phyloP scores from a whole-genome alignment of 2,797 vertebrate species.

The Allobates femoralis region DNA sequence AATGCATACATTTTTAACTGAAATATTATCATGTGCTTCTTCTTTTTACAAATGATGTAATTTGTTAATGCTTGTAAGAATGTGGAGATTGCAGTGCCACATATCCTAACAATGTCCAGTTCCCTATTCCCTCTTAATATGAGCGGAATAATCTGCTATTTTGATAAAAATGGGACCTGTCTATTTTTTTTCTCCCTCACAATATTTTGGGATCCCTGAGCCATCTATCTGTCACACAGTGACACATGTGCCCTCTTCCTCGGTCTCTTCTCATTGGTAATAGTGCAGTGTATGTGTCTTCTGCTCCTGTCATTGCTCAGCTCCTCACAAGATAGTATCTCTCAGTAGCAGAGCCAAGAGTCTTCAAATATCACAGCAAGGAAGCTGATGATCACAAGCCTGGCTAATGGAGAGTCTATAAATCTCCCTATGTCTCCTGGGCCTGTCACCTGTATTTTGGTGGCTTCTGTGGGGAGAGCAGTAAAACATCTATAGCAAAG shows the following conservation, averaged over 20 bases:
- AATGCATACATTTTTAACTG: neutral
- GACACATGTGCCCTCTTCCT: neutral
- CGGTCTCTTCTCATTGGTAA: neutral
- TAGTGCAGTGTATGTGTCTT: neutral
- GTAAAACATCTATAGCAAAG: constrained; percentile 52
- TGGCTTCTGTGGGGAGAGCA: constrained; percentile 52
- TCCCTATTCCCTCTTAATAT: neutral
- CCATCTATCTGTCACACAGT: neutral
- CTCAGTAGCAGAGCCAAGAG: constrained; percentile 54
- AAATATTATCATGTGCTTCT: neutral
- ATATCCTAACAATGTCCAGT: neutral
- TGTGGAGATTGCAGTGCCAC: neutral
- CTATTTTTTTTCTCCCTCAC: neutral
- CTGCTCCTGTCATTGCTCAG: constrained; percentile 28
- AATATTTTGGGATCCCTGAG: neutral
- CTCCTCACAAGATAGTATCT: constrained; percentile 22
- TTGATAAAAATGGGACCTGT: neutral
- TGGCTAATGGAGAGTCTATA: constrained; percentile 65
- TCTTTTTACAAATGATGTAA: neutral
- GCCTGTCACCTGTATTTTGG: constrained; percentile 62
- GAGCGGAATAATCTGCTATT: neutral
- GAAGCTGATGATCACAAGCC: constrained; percentile 65
- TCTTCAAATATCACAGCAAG: constrained; percentile 63
- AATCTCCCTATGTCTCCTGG: constrained; percentile 56
- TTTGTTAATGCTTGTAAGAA: neutral